A percentile compares a stretch with the other conserved stretches of the same genome.
phyloP scores from a whole-genome alignment of 2,113 vertebrate genomes.

The Ahaetulla prasina region DNA sequence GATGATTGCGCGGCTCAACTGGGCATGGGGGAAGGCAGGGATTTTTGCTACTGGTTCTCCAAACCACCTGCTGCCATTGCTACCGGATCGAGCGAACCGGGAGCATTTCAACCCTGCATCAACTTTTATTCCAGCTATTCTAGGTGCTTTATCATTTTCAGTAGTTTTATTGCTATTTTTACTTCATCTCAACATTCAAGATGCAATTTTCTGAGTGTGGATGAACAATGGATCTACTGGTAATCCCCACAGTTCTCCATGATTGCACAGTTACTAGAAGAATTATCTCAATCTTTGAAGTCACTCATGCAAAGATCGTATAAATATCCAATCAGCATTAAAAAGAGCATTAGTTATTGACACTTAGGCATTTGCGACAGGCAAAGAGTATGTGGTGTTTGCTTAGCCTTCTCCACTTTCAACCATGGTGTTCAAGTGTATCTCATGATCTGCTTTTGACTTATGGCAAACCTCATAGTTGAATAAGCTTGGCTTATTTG shows the following conservation, averaged over 20 bases:
- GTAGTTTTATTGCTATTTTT: not conserved
- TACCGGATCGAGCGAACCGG: too few relatives aligned
- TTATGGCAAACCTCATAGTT: not conserved
- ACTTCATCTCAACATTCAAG: not conserved
- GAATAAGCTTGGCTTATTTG: not conserved
- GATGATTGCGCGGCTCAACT: too few relatives aligned
- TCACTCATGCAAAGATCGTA: not conserved
- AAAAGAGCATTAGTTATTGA: not conserved
- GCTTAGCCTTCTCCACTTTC: not conserved
- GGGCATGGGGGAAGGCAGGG: too few relatives aligned
- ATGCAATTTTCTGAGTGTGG: not conserved
- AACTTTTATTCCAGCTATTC: not conserved
- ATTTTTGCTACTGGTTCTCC: too few relatives aligned
- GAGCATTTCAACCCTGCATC: too few relatives aligned
- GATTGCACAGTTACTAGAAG: not conserved
- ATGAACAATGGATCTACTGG: not conserved
- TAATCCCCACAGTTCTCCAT: not conserved
- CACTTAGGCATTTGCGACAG: not conserved
- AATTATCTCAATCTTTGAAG: not conserved
- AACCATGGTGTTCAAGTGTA: not conserved
- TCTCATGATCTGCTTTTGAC: not conserved
- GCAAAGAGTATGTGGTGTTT: not conserved
- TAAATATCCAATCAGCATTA: not conserved
- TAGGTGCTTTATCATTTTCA: not conserved
- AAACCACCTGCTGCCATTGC: too few relatives aligned